Conservation (phyloP, 2,888 invertebrate genomes). For the Leptopterna dolabrata region DNA sequence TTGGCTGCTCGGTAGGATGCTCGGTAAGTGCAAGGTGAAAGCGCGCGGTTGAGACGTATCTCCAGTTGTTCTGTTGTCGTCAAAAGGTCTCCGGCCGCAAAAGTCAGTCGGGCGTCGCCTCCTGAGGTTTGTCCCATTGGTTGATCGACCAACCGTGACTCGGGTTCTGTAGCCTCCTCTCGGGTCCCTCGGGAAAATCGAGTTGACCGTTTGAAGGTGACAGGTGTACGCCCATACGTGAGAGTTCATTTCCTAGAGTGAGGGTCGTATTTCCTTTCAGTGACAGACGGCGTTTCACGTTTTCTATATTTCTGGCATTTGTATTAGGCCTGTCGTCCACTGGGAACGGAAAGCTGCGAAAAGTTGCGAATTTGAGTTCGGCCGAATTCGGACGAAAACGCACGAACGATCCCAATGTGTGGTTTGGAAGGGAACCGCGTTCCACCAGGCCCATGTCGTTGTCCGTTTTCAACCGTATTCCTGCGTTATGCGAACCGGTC, state of each 20-base stretch:
- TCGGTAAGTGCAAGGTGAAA: not conserved
- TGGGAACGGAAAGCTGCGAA: too few relatives aligned
- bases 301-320: too few relatives aligned
- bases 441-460: too few relatives aligned
- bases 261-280: not conserved
- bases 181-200: not conserved
- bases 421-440: too few relatives aligned
- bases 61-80: not conserved
- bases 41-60: not conserved
- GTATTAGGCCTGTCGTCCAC: too few relatives aligned
- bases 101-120: not conserved
- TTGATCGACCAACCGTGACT: constrained; percentile 3
- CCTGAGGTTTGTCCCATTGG: constrained; percentile 8
- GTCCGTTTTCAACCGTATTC: too few relatives aligned
- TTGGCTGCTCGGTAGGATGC: not conserved
- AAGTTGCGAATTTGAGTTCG: too few relatives aligned
- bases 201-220: not conserved
- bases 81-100: not conserved
- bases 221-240: not conserved
- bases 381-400: too few relatives aligned
- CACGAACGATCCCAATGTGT: too few relatives aligned
- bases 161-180: not conserved
- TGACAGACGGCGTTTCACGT: too few relatives aligned
- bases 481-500: too few relatives aligned
- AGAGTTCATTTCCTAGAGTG: not conserved